These are phyloP conservation scores for Tineola bisselliella DNA, from an alignment of 2,888 invertebrate genomes.

Conservation along the genomic window DNA sequence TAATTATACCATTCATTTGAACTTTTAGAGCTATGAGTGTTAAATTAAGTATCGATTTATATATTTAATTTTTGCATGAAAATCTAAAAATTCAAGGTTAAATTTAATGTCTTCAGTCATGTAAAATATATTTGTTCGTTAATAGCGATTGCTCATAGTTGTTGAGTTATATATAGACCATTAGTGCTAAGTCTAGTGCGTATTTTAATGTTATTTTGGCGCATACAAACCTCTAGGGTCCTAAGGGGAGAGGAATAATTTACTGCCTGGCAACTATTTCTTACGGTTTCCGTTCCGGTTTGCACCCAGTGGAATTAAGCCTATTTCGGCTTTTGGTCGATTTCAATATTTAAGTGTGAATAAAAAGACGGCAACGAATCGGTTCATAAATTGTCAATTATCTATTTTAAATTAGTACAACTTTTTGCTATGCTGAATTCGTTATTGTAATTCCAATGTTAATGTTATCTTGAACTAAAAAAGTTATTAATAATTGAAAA, in stretches of 20 bases:
- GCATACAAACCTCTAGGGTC: conserved; percentile 25
- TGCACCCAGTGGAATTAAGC: neutral
- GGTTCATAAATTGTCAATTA: neutral
- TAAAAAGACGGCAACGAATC: neutral
- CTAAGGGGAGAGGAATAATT: conserved; percentile 41
- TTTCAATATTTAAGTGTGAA: neutral
- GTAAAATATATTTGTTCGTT: too few species aligned
- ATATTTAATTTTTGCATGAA: too few species aligned
- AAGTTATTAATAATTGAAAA: too few species aligned
- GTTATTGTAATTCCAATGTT: too few species aligned
- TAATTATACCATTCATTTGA: too few species aligned
- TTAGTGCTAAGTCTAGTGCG: neutral
- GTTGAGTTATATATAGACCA: neutral
- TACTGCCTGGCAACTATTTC: conserved; percentile 41
- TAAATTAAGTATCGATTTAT: too few species aligned
- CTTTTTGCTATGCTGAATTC: too few species aligned
- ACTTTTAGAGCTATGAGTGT: too few species aligned
- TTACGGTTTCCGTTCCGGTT: conserved; percentile 1
- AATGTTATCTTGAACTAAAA: too few species aligned
- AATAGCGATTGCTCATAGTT: too few species aligned
- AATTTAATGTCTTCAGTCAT: too few species aligned
- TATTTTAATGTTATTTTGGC: conserved; percentile 12
- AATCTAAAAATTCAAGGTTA: too few species aligned
- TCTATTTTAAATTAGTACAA: neutral
- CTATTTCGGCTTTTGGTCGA: conserved; percentile 2